A percentile compares a stretch with the other conserved stretches of the same genome.
Conservation (phyloP, 2,113 vertebrate species). For the Mesocricetus auratus region DNA sequence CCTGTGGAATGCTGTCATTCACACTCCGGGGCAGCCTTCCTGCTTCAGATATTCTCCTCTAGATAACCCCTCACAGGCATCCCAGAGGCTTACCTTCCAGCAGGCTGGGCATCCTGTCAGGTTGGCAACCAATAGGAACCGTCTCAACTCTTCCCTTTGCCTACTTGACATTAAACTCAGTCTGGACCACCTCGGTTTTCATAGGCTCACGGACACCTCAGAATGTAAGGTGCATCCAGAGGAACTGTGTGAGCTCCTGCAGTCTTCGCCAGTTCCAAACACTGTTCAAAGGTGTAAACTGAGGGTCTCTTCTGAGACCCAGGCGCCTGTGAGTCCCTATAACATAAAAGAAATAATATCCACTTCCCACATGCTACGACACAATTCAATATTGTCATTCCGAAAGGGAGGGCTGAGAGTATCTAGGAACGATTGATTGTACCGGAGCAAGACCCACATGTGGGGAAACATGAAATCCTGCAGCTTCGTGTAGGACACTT, state of each 20-base stretch:
- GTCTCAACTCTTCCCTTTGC: too few species aligned
- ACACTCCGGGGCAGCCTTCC: background rate
- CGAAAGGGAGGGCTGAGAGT: background rate
- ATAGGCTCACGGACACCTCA: background rate
- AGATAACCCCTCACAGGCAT: background rate
- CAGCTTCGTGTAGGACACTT: background rate
- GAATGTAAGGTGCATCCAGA: background rate
- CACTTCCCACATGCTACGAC: background rate
- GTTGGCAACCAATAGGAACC: background rate
- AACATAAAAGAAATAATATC: background rate
- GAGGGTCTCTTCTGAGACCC: background rate
- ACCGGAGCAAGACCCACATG: background rate
- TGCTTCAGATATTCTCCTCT: background rate
- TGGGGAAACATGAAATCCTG: background rate
- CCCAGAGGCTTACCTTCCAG: background rate
- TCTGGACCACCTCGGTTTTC: background rate
- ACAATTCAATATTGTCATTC: background rate
- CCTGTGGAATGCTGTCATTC: background rate
- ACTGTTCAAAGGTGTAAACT: background rate
- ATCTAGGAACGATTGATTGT: background rate
- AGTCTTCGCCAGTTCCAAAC: too few species aligned
- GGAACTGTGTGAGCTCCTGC: background rate
- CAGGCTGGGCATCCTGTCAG: background rate
- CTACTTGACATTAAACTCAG: background rate
- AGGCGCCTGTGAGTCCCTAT: background rate